These are phyloP conservation scores for Bubo bubo DNA, from an alignment of 2,113 vertebrate genomes.

Conservation along the genomic window DNA sequence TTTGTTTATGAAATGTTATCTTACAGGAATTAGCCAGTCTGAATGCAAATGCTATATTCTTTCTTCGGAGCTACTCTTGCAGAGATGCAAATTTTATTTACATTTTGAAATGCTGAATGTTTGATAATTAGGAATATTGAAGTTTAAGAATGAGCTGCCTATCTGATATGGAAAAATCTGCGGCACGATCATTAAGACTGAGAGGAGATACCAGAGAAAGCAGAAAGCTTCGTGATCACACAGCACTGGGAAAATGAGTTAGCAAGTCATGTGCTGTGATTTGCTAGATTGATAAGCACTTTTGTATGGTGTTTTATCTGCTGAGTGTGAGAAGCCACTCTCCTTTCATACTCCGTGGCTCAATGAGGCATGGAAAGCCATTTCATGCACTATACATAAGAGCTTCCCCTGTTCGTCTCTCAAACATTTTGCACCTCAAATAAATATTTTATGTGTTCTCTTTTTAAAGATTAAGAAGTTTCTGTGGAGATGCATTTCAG, in stretches of 20 bases:
- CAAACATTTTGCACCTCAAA: background rate
- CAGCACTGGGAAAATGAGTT: background rate
- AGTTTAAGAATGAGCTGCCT: constrained; percentile 61
- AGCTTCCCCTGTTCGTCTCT: background rate
- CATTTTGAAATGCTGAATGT: constrained; percentile 67
- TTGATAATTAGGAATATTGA: constrained; percentile 75
- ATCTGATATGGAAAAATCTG: constrained; percentile 7
- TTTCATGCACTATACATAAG: background rate
- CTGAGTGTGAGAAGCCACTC: background rate
- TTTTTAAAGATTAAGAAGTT: constrained; percentile 62
- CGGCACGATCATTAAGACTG: background rate
- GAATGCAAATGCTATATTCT: constrained; percentile 64
- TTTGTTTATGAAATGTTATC: constrained; percentile 72
- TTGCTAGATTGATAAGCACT: background rate
- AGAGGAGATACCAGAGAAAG: background rate
- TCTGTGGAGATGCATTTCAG: constrained; percentile 48
- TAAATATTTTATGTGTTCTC: constrained; percentile 56
- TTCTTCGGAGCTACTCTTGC: constrained; percentile 53
- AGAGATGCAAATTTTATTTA: constrained; percentile 70
- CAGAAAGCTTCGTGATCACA: background rate
- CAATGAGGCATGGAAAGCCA: background rate
- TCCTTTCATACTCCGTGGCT: background rate
- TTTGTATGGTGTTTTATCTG: background rate
- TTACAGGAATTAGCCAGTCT: constrained; percentile 57
- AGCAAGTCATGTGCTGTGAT: background rate